Conservation (phyloP, 2,797 vertebrate genomes). For the Coreius guichenoti region DNA sequence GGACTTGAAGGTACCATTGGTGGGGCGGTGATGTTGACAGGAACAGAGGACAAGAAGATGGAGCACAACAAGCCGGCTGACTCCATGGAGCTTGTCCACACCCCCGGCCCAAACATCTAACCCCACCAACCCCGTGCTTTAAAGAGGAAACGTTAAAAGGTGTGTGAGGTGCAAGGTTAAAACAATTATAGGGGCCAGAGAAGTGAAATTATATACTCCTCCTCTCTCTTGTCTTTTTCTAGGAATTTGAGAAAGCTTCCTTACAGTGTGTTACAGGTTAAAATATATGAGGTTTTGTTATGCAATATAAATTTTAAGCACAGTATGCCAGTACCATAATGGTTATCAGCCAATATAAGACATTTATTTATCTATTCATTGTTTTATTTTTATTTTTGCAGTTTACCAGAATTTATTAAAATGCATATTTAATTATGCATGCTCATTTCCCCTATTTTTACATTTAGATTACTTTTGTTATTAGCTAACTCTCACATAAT, state of each 20-base stretch:
- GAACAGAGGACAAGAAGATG: slow-evolving; percentile 74
- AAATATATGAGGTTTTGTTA: neutral
- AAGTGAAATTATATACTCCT: neutral
- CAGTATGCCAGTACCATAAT: neutral
- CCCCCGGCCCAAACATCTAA: neutral
- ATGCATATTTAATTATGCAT: neutral
- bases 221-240: neutral
- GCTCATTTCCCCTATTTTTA: neutral
- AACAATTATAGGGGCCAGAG: neutral
- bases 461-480: neutral
- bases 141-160: slow-evolving; percentile 43
- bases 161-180: slow-evolving; percentile 49
- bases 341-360: neutral
- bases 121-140: neutral
- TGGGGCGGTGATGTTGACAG: slow-evolving; percentile 79
- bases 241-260: neutral
- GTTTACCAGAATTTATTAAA: neutral
- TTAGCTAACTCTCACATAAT: neutral
- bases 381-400: neutral
- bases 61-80: slow-evolving; percentile 70
- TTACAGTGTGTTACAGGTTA: neutral
- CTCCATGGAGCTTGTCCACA: slow-evolving; percentile 5
- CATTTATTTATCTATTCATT: neutral
- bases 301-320: neutral
- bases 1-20: slow-evolving; percentile 54